These are phyloP conservation scores for Ctena decussata DNA, from an alignment of 2,888 invertebrate species.

Conservation along the genomic window DNA sequence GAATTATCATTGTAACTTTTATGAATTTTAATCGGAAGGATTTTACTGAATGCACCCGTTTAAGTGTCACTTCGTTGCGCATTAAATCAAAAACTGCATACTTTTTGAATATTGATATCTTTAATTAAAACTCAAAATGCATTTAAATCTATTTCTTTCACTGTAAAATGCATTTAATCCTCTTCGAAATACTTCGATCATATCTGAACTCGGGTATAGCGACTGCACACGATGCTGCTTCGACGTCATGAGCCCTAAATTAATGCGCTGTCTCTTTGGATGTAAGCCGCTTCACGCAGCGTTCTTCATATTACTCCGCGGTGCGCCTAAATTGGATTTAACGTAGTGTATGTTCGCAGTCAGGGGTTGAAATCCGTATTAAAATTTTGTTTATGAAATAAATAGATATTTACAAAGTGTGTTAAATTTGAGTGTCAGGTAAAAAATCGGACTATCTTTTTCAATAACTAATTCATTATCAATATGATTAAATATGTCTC, in stretches of 20 bases:
- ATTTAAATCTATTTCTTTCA: constrained; percentile 15
- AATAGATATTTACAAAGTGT: constrained; percentile 16
- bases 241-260: constrained; percentile 14
- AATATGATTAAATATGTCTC: neutral
- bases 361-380: constrained; percentile 15
- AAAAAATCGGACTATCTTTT: constrained; percentile 12
- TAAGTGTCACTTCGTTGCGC: neutral
- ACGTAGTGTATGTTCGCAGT: constrained; percentile 13
- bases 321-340: constrained; percentile 15
- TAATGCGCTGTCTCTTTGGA: constrained; percentile 4
- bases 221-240: constrained; percentile 1
- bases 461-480: constrained; percentile 12
- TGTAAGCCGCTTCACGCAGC: constrained; percentile 6
- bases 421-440: constrained; percentile 15
- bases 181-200: neutral
- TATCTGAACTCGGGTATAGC: constrained; percentile 9
- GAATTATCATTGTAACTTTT: neutral
- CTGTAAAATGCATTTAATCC: constrained; percentile 14
- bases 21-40: neutral
- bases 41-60: constrained; percentile 12
- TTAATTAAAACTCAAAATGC: constrained; percentile 11
- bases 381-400: constrained; percentile 14
- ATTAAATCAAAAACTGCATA: neutral
- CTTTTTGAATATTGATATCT: constrained; percentile 8
- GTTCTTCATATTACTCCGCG: constrained; percentile 16